These are phyloP conservation scores for Octopus bimaculoides DNA, from an alignment of 1,140 invertebrate species.

Conservation along the genomic window DNA sequence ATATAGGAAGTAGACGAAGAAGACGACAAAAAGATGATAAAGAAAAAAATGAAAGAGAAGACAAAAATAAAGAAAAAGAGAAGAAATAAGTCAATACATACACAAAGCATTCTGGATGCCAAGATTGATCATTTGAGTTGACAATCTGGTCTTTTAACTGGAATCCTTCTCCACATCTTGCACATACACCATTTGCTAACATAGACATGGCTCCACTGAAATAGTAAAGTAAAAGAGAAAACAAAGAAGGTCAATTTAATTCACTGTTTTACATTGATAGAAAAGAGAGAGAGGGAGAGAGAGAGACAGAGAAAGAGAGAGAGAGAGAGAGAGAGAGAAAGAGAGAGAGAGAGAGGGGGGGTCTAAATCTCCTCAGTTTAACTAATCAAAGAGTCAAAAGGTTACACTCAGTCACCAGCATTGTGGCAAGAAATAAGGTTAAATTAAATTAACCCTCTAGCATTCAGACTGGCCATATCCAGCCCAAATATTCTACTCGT, in stretches of 20 bases:
- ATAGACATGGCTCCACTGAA: constrained; percentile 75
- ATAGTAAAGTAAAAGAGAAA: constrained; percentile 38
- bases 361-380: neutral
- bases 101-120: constrained; percentile 99
- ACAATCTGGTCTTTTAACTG: constrained; percentile 95
- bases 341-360: neutral
- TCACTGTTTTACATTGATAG: no score
- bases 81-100: constrained; percentile 63
- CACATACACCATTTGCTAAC: constrained; percentile 81
- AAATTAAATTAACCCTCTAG: no score
- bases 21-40: neutral
- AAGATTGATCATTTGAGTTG: constrained; percentile 96
- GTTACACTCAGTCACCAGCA: neutral
- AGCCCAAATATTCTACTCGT: no score
- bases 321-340: constrained; percentile 3
- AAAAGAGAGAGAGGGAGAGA: constrained; percentile 6
- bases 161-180: constrained; percentile 90
- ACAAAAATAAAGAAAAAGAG: neutral
- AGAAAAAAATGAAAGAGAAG: neutral
- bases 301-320: neutral
- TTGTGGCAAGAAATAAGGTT: no score
- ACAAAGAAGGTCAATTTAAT: neutral
- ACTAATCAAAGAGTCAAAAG: constrained; percentile 13
- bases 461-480: no score
- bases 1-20: neutral